A percentile compares a stretch with the other conserved stretches of the same genome.
These are phyloP conservation scores for Bucco capensis DNA, from an alignment of 2,113 vertebrate species.

Conservation along the genomic window DNA sequence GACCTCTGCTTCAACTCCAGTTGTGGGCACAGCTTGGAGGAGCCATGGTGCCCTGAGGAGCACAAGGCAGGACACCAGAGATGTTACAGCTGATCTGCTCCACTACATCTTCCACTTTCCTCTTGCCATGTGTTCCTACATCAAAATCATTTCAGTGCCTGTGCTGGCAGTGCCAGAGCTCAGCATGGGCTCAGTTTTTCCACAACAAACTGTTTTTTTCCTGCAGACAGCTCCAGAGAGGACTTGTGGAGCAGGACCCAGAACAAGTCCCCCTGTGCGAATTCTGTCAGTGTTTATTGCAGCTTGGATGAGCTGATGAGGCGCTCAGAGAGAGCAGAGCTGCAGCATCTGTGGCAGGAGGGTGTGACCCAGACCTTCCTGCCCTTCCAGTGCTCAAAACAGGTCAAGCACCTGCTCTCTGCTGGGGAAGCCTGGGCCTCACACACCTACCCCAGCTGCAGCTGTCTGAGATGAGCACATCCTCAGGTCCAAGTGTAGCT, in stretches of 20 bases:
- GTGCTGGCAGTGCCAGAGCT: neutral
- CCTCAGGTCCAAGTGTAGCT: accelerated
- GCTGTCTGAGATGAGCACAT: neutral
- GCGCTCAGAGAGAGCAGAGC: neutral
- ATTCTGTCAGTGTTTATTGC: accelerated
- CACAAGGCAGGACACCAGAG: accelerated
- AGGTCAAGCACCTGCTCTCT: too few relatives aligned
- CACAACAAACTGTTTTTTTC: neutral
- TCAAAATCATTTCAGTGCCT: neutral
- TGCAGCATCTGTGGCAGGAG: neutral
- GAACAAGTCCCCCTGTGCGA: too few relatives aligned
- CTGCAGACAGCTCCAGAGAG: neutral
- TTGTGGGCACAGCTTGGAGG: neutral
- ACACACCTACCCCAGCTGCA: neutral
- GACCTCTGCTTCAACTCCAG: neutral
- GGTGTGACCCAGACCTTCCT: neutral
- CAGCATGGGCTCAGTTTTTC: neutral
- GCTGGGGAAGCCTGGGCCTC: neutral
- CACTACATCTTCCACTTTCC: accelerated
- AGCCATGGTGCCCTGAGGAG: neutral
- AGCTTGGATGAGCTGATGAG: neutral
- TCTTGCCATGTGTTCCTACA: neutral
- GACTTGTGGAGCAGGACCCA: neutral
- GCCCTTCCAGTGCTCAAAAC: neutral
- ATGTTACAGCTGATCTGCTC: neutral